Base-by-base conservation (phyloP, 2,888 invertebrate species). In the Erebia palarica region DNA sequence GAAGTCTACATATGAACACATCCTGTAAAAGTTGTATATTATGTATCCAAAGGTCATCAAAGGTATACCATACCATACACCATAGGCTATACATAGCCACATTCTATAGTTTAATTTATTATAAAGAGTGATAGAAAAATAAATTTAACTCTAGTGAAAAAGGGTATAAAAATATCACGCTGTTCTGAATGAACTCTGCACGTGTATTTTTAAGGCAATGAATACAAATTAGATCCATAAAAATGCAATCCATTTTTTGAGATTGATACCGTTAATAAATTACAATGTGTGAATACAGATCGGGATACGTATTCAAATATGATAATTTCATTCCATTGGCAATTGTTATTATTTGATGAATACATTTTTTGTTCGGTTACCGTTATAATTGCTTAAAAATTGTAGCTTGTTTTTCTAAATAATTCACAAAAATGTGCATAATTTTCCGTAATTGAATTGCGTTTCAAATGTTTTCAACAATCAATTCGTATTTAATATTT, bases 221-320 rank as follows among this genome's bases (percentile, higher is more conserved):
- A 66, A 66, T 66, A 66, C 42, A 49, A 58, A 57, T 61, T 55
- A 55, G 53, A 63, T 68, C 42, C 60, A 55, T 61, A 61, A 53
- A 68, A 68, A 68, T 68, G 57, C 66, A 66, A 55, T 42, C 57
- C 47, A 18, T 57, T 66, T 66, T 66, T 66, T 66, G 66, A 55
- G 63, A 66, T 44, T 58, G 66, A 66, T 58, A 66, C 58, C 44
- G 66, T 57, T 57, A 66, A 66, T 66, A 66, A 66, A 66, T 66
- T 57, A 66, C 66, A 66, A 66, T 66, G 66, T 66, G 66, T 66
- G 66, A 66, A 66, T 66, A 66, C 66, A 66, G 66, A 66, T 66
- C 66, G 66, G 55, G 55, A 57, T 57, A 57, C 21, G 18, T 58
- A 66, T 66, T 66, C 66, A 66, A 57, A 66, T 66, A 66, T 66